A percentile compares a stretch with the other conserved stretches of the same genome.
phyloP scores from a whole-genome alignment of 1,140 invertebrate species.

The Drosophila littoralis region DNA sequence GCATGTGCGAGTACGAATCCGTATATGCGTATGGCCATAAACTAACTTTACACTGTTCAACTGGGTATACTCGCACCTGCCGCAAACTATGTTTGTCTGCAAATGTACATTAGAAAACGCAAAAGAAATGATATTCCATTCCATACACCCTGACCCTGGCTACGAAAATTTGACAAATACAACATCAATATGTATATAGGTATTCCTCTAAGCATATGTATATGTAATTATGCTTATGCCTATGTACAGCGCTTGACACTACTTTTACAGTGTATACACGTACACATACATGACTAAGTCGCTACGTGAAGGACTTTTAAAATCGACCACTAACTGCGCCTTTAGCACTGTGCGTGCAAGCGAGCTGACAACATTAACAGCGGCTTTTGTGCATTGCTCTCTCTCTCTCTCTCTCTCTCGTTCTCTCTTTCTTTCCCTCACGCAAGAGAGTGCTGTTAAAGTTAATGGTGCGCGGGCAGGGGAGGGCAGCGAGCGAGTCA shows the following conservation, averaged over 20 bases:
- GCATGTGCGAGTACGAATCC: constrained; percentile 15
- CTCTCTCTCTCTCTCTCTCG: constrained; percentile 11
- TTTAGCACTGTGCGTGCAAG: constrained; percentile 30
- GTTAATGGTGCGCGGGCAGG: neutral
- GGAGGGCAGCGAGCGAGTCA: constrained; percentile 22
- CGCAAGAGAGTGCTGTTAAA: constrained; percentile 3
- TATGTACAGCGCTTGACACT: constrained; percentile 61
- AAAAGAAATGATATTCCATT: constrained; percentile 62
- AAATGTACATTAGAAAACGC: constrained; percentile 36
- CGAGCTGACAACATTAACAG: constrained; percentile 68
- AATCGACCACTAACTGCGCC: constrained; percentile 68
- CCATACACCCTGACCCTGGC: constrained; percentile 76
- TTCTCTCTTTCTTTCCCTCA: too few relatives aligned
- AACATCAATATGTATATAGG: constrained; percentile 6
- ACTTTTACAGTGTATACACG: constrained; percentile 61
- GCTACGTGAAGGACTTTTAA: constrained; percentile 73
- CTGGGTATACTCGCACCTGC: constrained; percentile 33
- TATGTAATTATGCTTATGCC: constrained; percentile 32
- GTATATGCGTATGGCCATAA: constrained; percentile 22
- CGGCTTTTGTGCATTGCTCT: constrained; percentile 14
- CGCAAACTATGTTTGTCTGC: constrained; percentile 4
- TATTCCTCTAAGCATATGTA: neutral
- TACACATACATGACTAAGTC: neutral
- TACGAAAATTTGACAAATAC: constrained; percentile 39
- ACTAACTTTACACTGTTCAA: constrained; percentile 22